Conservation (phyloP, 2,888 invertebrate species). For the Drosophila histrio region DNA sequence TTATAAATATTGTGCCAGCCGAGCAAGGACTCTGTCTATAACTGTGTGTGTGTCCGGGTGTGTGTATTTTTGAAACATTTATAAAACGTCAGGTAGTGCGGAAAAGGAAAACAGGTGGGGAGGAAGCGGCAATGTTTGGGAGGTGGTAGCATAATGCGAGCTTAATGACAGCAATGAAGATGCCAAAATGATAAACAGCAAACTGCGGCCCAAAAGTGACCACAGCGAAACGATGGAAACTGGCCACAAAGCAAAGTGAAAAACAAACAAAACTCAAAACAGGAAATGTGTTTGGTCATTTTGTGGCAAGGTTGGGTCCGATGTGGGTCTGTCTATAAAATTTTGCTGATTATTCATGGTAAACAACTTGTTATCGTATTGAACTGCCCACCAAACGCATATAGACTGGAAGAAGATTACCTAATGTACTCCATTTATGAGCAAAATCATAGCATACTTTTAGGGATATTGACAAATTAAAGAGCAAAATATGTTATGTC, state of each 20-base stretch:
- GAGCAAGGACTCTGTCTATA: slow-evolving; percentile 26
- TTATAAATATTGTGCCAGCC: slow-evolving; percentile 53
- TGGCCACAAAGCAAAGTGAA: slow-evolving; percentile 37
- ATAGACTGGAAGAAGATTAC: background rate
- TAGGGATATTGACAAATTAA: too few relatives aligned
- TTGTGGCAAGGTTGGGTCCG: background rate
- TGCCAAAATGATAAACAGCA: slow-evolving; percentile 80
- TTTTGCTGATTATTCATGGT: slow-evolving; percentile 18
- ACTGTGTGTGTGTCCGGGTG: slow-evolving; percentile 23
- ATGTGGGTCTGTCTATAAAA: slow-evolving; percentile 16
- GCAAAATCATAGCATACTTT: too few relatives aligned
- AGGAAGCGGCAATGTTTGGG: slow-evolving; percentile 20
- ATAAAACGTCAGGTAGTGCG: slow-evolving; percentile 70
- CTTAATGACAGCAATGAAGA: slow-evolving; percentile 81
- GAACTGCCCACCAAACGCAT: background rate
- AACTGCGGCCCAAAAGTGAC: slow-evolving; percentile 59
- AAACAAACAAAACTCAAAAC: slow-evolving; percentile 52
- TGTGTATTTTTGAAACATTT: slow-evolving; percentile 70
- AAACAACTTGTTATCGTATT: slow-evolving; percentile 14
- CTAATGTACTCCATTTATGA: too few relatives aligned
- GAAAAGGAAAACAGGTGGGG: slow-evolving; percentile 28
- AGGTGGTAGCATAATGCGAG: slow-evolving; percentile 62
- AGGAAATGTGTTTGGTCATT: slow-evolving; percentile 69
- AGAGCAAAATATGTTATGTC: too few relatives aligned
- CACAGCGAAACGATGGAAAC: slow-evolving; percentile 38